Evolutionary conservation across 1,140 invertebrate species (phyloP), one percentile per base, ranked within the genome.

Genomic region (Cyclargus thomasi): DNA sequence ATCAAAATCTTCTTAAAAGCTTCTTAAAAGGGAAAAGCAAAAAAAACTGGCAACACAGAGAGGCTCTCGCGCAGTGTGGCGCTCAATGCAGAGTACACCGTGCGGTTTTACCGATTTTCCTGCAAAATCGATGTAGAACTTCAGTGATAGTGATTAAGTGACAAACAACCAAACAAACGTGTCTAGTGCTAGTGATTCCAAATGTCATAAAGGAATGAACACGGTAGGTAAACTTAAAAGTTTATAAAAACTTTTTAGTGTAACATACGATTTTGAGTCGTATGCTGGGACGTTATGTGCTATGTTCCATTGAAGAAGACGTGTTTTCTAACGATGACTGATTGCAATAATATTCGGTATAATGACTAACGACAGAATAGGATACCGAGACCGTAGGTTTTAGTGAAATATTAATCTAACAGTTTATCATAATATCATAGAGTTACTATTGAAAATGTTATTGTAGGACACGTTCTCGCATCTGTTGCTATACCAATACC

Each of bases 51-150:
- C 55, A 59, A 59, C 55, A 59, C 55, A 3, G 62, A 70, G 66
- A 76, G 79, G 76, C 74, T 81, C 70, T 74, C 63, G 75, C 79
- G 82, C 79, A 75, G 74, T 84, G 70, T 76, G 77, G 77, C 78
- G 79, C 77, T 76, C 70, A 69, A 67, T 64, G 65, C 62, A 70
- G 63, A 68, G 70, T 59, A 69, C 69, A 36, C 68, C 68, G 62
- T 65, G 72, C 74, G 69, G 79, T 78, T 81, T 78, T 81, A 79
- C 76, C 76, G 76, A 72, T 81, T 75, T 65, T 65, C 53, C n/a
- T 64, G 57, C 65, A 63, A 73, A 81, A 83, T 74, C 79, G 77
- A 78, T 57, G 76, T 68, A 78, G 74, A 79, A 80, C 75, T 75
- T 71, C 70, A 83, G 81, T 83, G 81, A 83, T 82, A 83, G 81